Percentiles rank a stretch among this genome's conserved stretches.
Conservation (phyloP, 2,113 vertebrate species). For the Sylvia atricapilla region DNA sequence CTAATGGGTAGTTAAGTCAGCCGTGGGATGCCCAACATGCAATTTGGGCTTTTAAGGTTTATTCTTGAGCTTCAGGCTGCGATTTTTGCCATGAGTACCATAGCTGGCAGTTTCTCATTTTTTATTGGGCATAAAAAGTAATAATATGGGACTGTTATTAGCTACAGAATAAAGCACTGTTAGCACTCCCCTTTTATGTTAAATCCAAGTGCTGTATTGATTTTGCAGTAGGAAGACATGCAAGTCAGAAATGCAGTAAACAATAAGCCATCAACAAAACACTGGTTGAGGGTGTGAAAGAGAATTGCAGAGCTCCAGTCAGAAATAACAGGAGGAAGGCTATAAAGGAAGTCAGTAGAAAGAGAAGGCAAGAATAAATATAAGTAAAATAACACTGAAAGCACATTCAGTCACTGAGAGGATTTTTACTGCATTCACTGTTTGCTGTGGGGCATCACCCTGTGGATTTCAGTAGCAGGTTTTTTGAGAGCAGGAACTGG, state of each 20-base stretch:
- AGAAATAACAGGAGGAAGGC: background rate
- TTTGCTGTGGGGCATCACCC: background rate
- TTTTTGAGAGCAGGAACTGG: background rate
- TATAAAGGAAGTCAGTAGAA: background rate
- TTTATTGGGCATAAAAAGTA: background rate
- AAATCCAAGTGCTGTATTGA: background rate
- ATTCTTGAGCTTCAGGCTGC: background rate
- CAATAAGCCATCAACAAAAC: background rate
- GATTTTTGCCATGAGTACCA: background rate
- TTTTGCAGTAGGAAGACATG: constrained; percentile 4
- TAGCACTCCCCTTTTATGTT: constrained; percentile 1
- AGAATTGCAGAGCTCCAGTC: background rate
- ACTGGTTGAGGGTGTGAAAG: background rate
- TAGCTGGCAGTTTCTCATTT: background rate
- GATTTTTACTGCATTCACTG: background rate
- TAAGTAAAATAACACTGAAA: background rate
- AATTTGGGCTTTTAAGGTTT: background rate
- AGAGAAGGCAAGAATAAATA: background rate
- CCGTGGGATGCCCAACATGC: fast-evolving
- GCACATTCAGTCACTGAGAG: background rate
- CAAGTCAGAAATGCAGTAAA: background rate
- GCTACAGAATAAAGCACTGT: background rate
- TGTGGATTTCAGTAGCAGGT: fast-evolving
- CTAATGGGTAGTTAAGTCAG: background rate
- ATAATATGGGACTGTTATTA: background rate